Percentiles rank a stretch among this genome's conserved stretches.
Evolutionary conservation across 2,113 vertebrate genomes (phyloP).

Genomic region (Ondatra zibethicus): DNA sequence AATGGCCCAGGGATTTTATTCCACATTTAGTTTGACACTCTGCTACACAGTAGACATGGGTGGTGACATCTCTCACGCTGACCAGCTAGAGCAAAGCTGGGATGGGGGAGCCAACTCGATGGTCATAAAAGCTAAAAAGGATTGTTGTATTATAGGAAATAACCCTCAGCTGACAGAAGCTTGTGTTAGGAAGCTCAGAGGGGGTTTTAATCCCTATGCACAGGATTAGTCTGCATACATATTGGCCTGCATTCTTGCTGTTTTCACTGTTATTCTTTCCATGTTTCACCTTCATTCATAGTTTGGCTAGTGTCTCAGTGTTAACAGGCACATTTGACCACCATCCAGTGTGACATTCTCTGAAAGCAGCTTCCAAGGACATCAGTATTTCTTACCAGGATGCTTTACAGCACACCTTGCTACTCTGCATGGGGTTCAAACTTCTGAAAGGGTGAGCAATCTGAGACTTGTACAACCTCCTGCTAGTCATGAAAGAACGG

Average conservation of each 20-base stretch:
- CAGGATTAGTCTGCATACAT: slow-evolving; percentile 40
- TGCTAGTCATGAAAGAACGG: slow-evolving; percentile 34
- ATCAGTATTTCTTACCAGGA: slow-evolving; percentile 61
- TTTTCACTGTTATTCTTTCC: slow-evolving; percentile 62
- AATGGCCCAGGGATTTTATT: slow-evolving; percentile 66
- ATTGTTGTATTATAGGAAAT: slow-evolving; percentile 47
- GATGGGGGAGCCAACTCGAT: slow-evolving; percentile 45
- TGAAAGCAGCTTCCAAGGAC: slow-evolving; percentile 41
- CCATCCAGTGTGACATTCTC: slow-evolving; percentile 49
- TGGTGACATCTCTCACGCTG: slow-evolving; percentile 56
- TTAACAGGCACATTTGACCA: slow-evolving; percentile 3
- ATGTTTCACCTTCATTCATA: slow-evolving; percentile 15
- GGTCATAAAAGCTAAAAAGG: slow-evolving; percentile 55
- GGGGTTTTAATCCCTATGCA: slow-evolving; percentile 49
- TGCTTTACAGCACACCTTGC: slow-evolving; percentile 34
- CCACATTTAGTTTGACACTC: slow-evolving; percentile 31
- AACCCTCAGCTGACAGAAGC: slow-evolving; percentile 50
- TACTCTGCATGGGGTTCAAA: slow-evolving; percentile 61
- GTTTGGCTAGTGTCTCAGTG: slow-evolving; percentile 28
- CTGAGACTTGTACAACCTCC: slow-evolving; percentile 53
- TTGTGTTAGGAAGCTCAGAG: slow-evolving; percentile 50
- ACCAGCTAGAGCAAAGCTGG: slow-evolving; percentile 61
- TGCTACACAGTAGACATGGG: slow-evolving; percentile 27
- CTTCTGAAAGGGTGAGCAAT: slow-evolving; percentile 56
- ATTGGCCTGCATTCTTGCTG: slow-evolving; percentile 25